Base-by-base conservation (phyloP, 1,140 invertebrate species). In the Neuroterus valhalla region DNA sequence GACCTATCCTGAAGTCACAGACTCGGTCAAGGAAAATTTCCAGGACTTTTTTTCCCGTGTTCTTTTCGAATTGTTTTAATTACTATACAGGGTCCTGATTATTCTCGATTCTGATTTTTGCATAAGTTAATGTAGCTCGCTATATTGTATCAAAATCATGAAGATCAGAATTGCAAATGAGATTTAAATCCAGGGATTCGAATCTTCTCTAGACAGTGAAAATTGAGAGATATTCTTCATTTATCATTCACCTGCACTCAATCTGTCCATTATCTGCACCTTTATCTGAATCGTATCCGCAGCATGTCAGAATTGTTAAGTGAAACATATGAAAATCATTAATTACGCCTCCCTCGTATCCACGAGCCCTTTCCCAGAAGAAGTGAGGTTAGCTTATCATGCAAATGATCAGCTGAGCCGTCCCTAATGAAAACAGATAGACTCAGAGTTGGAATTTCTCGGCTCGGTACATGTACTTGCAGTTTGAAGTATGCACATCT, bases 271-370 rank as follows among this genome's bases (percentile, higher is more conserved):
- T 38, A 38, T 38, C 8, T 38, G 31, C 6, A 26, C 52, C 15
- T 62, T 62, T 62, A 62, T 62, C 23, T 14, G 10, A 23, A 15
- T 26, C 21, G 23, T 4, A 62, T 62, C 52, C 8, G 19, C 19
- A 23, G 52, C 52, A 26, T 38, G 31, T 38, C 10, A 38, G 10
- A 23, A 14, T 26, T 62, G 52, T 62, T 62, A 62, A 62, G 52
- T 62, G 52, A 62, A 62, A 62, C 52, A 62, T 62, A 21, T 62
- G 23, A 62, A 62, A 62, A 62, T 62, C 52, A 62, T 62, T 62
- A 62, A 62, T 62, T 62, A 62, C 52, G 52, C 52, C 52, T 62
- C 52, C 52, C 52, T 62, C 12, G 52, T 62, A 23, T 38, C 31
- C 31, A 8, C 31, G 31, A 38, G 31, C 31, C 31, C 11, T 31